phyloP scores from a whole-genome alignment of 2,113 vertebrate species.

The Toxotes jaculatrix region DNA sequence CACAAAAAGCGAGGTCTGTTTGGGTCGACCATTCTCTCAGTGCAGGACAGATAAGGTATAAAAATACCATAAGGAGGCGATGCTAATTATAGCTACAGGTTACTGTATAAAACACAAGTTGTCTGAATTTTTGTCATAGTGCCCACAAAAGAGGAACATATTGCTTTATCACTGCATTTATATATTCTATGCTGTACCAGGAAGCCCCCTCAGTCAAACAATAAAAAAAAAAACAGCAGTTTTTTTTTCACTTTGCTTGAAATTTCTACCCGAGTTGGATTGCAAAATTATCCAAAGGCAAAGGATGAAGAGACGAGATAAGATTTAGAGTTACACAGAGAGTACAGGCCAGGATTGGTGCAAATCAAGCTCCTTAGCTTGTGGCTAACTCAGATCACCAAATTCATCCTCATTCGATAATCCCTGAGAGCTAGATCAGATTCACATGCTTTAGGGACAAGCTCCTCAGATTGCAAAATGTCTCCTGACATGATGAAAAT shows the following conservation, averaged over 20 bases:
- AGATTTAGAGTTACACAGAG: background rate
- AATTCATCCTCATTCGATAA: background rate
- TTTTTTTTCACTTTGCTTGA: too few relatives aligned
- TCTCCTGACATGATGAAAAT: slow-evolving; percentile 9
- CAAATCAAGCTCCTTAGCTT: background rate
- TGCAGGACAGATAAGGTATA: background rate
- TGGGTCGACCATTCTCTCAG: background rate
- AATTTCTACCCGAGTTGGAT: background rate
- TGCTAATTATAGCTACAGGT: background rate
- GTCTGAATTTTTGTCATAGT: background rate
- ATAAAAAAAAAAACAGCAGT: too few relatives aligned
- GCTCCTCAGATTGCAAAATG: slow-evolving; percentile 13
- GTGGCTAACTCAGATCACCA: background rate
- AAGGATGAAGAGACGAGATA: background rate
- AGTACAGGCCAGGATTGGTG: background rate
- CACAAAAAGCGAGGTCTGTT: slow-evolving; percentile 35
- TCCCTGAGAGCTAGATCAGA: background rate
- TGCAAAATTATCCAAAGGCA: background rate
- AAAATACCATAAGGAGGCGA: background rate
- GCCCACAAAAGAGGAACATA: background rate
- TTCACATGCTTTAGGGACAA: background rate
- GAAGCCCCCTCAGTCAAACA: too few relatives aligned
- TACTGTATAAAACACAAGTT: background rate
- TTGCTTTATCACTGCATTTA: background rate
- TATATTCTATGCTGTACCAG: background rate